Percentiles rank a stretch among this genome's conserved stretches.
Conservation (phyloP, 2,113 vertebrate species). For the Corvus moneduloides region DNA sequence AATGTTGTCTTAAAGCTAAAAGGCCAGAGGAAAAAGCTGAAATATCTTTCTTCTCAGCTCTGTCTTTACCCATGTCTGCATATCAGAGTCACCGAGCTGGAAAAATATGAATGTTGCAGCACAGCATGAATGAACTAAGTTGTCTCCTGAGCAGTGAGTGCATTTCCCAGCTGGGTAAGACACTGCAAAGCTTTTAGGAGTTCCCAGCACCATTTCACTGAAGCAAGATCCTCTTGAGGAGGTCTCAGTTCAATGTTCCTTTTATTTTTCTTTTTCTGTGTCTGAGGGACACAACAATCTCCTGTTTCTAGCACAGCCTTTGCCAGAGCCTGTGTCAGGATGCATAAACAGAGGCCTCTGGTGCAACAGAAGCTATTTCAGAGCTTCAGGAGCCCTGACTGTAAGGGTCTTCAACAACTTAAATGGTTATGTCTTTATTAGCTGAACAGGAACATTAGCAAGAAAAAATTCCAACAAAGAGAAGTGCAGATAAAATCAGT, state of each 20-base stretch:
- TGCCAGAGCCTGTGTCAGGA: neutral
- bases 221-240: neutral
- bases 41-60: neutral
- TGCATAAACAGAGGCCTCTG: neutral
- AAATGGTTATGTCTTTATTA: neutral
- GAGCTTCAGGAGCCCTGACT: neutral
- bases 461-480: neutral
- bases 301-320: neutral
- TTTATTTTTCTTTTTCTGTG: slow-evolving; percentile 4
- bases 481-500: neutral
- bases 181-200: slow-evolving; percentile 10
- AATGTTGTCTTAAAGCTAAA: neutral
- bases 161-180: slow-evolving; percentile 15
- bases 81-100: neutral
- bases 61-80: slow-evolving; percentile 11
- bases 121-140: neutral
- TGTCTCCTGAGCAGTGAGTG: neutral
- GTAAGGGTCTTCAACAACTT: neutral
- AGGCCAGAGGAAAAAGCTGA: neutral
- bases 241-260: neutral
- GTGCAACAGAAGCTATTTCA: neutral
- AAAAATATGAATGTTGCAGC: slow-evolving; percentile 25
- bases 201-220: neutral
- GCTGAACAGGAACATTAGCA: neutral
- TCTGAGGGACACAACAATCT: neutral